Evolutionary conservation across 2,888 invertebrate genomes (phyloP).

Genomic region (Metallyticus violacea): DNA sequence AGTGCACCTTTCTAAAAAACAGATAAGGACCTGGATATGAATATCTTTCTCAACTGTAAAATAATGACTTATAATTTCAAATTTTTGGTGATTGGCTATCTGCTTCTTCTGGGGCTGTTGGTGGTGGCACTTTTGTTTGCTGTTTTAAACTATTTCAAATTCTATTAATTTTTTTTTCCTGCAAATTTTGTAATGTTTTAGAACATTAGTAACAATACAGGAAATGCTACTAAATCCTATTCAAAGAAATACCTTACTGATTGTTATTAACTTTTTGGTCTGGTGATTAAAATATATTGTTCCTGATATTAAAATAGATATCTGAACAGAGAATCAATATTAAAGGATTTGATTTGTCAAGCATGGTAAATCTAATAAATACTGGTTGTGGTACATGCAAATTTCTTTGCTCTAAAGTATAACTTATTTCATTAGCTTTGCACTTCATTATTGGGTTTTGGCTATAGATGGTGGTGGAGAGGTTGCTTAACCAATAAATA

Average conservation of each 20-base stretch:
- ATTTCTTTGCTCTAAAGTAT: not conserved
- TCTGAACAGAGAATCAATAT: not conserved
- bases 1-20: no score
- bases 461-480: not conserved
- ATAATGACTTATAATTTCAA: not conserved
- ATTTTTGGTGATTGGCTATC: not conserved
- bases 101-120: not conserved
- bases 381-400: not conserved
- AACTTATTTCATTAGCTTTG: not conserved
- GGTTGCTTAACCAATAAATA: no score
- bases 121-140: not conserved
- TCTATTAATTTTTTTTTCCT: no score
- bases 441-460: not conserved
- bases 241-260: no score
- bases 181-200: not conserved
- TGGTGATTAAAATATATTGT: not conserved
- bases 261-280: not conserved
- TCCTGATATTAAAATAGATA: not conserved
- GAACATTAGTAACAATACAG: not conserved
- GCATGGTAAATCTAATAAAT: not conserved
- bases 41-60: not conserved
- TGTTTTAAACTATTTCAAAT: not conserved
- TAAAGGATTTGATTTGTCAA: not conserved
- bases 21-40: no score
- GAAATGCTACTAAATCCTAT: not conserved